Conservation (phyloP, 2,797 vertebrate genomes). For the Characodon lateralis region DNA sequence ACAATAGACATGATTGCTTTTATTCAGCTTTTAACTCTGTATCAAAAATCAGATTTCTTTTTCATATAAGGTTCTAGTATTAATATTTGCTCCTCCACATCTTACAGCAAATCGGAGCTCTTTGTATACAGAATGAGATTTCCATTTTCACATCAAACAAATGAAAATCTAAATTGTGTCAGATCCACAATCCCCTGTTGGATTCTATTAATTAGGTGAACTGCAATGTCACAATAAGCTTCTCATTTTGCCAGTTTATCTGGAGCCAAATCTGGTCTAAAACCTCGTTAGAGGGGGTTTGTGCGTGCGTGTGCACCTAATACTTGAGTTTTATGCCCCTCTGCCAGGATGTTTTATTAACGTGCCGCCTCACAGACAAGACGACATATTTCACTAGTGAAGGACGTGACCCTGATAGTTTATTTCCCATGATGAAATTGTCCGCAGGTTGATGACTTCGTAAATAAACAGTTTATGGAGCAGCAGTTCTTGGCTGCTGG, state of each 20-base stretch:
- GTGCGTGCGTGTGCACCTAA: conserved; percentile 46
- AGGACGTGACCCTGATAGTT: conserved; percentile 89
- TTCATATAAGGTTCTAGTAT: background rate
- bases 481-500: conserved; percentile 56
- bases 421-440: conserved; percentile 87
- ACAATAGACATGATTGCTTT: background rate
- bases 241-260: conserved; percentile 24
- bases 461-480: conserved; percentile 86
- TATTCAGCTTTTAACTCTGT: background rate
- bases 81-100: background rate
- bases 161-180: conserved; percentile 37
- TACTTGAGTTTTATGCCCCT: conserved; percentile 77
- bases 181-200: conserved; percentile 28
- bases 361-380: conserved; percentile 67
- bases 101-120: background rate
- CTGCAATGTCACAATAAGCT: conserved; percentile 38
- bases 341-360: conserved; percentile 81
- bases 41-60: background rate
- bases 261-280: conserved; percentile 32
- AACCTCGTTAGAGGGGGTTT: conserved; percentile 39
- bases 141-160: conserved; percentile 13
- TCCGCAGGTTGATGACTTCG: conserved; percentile 82
- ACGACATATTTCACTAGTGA: conserved; percentile 84
- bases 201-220: conserved; percentile 48
- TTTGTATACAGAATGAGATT: conserved; percentile 12